Base-by-base conservation (phyloP, 2,797 vertebrate species). In the Sphaeramia orbicularis region DNA sequence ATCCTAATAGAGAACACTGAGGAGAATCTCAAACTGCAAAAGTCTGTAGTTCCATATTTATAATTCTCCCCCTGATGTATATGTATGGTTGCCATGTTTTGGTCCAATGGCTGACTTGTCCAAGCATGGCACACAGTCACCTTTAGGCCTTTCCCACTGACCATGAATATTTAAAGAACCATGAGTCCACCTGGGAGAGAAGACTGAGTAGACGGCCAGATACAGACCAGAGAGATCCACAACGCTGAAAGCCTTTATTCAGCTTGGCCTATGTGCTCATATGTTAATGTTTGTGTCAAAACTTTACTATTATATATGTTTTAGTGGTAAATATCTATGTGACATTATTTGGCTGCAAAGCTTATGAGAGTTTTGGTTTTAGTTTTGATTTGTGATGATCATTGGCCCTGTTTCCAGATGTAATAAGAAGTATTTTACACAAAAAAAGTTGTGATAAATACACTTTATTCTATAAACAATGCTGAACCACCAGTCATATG, bases 141-240 rank as follows among this genome's bases (percentile, higher is more conserved):
- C 71, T 82, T 47, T 44, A 52, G 49, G 62, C 36, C 43, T 12
- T 54, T 65, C 55, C 60, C 71, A 21, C n/a, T 0, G 1, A 30
- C 55, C 59, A 65, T 80, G 43, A 80, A 80, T 83, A 83, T 85
- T 74, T 72, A 81, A 32, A 41, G 14, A 9, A 30, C 47, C 54
- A 18, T 18, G 38, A 59, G 35, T 64, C 16, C 43, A 57, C 5
- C 12, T 1, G 4, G 71, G 27, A 74, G 30, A 61, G 50, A 24
- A 30, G n/a, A 18, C 49, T 30, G 58, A 55, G 51, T 15, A 41
- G 15, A 53, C 63, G 48, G 24, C 58, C 54, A 60, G 3, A 2
- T 6, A 51, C 44, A 55, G 8, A 64, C 35, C 13, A 48, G 19
- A 55, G 42, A 36, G 16, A 59, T 36, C 15, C 30, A 53, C 41